Conservation (phyloP, 2,113 vertebrate genomes). For the Lepus americanus region DNA sequence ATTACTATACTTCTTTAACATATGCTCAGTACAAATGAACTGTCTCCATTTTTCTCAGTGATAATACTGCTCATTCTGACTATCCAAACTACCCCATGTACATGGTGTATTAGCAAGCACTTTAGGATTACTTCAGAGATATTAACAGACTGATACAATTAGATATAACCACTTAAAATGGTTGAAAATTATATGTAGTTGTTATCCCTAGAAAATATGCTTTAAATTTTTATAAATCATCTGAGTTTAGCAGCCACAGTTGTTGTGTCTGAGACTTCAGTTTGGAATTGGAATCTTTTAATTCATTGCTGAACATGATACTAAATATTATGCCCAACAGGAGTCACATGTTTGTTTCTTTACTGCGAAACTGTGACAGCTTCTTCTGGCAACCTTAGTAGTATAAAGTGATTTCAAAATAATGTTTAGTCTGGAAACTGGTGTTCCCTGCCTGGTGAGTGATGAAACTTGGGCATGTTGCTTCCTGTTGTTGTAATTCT, state of each 20-base stretch:
- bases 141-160: conserved; percentile 33
- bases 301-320: conserved; percentile 8
- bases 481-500: conserved; percentile 54
- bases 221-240: conserved; percentile 24
- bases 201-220: conserved; percentile 15
- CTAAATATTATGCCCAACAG: conserved; percentile 5
- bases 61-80: conserved; percentile 23
- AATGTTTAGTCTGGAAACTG: conserved; percentile 66
- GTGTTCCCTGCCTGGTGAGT: conserved; percentile 47
- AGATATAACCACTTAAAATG: conserved; percentile 34
- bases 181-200: conserved; percentile 42
- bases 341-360: conserved; percentile 61
- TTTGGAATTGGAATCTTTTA: conserved; percentile 29
- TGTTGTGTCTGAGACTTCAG: background rate
- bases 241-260: conserved; percentile 30
- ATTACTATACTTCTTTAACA: background rate
- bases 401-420: conserved; percentile 68
- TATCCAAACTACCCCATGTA: background rate
- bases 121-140: conserved; percentile 50
- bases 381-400: conserved; percentile 59
- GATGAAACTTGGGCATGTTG: conserved; percentile 34
- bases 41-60: conserved; percentile 41
- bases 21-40: background rate
- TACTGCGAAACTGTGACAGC: conserved; percentile 22
- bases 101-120: background rate